A percentile compares a stretch with the other conserved stretches of the same genome.
Evolutionary conservation across 2,113 vertebrate genomes (phyloP).

Genomic region (Chaetura pelagica): DNA sequence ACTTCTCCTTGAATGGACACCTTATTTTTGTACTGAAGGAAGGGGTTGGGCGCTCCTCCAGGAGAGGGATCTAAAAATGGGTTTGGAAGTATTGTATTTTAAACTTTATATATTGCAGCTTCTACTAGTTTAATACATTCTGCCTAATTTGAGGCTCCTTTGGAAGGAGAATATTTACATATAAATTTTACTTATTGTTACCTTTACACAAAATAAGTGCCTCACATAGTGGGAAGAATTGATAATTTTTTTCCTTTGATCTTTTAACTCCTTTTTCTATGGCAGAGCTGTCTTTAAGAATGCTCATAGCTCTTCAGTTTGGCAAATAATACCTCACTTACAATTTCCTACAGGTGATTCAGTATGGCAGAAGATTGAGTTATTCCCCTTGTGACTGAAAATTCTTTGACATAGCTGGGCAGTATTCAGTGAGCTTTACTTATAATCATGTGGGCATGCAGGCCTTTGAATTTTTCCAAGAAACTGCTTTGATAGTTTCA

Average conservation of each 20-base stretch:
- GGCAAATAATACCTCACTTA: background rate
- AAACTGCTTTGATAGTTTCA: constrained; percentile 48
- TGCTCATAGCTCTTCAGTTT: background rate
- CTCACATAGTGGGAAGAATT: background rate
- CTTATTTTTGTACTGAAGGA: background rate
- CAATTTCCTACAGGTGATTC: background rate
- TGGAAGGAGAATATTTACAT: background rate
- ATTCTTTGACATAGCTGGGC: background rate
- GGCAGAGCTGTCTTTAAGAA: background rate
- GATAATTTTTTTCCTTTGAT: background rate
- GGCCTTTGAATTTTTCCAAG: constrained; percentile 1
- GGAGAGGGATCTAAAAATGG: background rate
- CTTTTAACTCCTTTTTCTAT: background rate
- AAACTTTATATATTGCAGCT: background rate
- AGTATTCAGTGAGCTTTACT: constrained; percentile 7
- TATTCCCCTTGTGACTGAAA: background rate
- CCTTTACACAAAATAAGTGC: background rate
- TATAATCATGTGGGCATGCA: background rate
- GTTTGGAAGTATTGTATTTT: background rate
- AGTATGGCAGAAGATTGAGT: background rate
- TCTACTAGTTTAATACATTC: background rate
- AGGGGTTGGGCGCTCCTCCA: background rate
- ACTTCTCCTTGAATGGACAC: background rate
- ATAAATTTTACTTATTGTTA: background rate
- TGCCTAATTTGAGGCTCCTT: background rate